These are phyloP conservation scores for Manis javanica DNA, from an alignment of 2,797 vertebrate genomes.

Conservation along the genomic window DNA sequence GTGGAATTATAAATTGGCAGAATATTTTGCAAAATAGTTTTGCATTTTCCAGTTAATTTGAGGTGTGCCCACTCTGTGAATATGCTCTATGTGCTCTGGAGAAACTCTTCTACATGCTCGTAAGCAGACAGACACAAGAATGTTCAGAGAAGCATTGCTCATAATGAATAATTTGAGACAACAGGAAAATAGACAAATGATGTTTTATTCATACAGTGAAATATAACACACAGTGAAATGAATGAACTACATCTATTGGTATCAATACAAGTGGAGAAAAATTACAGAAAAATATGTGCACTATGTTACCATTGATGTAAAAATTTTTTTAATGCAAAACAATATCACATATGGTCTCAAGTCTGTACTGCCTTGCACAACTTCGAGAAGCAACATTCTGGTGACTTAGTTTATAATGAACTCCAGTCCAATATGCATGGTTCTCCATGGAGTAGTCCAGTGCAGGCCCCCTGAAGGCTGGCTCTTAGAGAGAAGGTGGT, in stretches of 20 bases:
- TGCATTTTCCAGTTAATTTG: not conserved
- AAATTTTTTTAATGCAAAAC: not conserved
- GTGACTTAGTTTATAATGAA: not conserved
- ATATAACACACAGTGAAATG: not conserved
- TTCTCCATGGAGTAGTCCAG: not conserved
- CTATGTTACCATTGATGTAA: not conserved
- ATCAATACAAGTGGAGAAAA: not conserved
- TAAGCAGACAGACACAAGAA: not conserved
- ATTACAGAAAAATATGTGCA: not conserved
- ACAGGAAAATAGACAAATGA: not conserved
- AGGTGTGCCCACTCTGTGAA: not conserved
- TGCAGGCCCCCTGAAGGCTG: not conserved
- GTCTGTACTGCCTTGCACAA: not conserved
- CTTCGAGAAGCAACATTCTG: not conserved
- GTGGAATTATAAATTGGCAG: not conserved
- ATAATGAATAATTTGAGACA: not conserved
- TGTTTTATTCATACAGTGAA: not conserved
- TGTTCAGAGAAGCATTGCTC: not conserved
- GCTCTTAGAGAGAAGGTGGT: not conserved
- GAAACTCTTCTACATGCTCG: not conserved
- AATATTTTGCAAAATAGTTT: not conserved
- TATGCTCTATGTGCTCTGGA: not conserved
- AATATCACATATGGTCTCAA: not conserved
- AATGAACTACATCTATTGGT: not conserved
- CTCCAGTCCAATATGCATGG: not conserved